These are phyloP conservation scores for Melinaea menophilus DNA, from an alignment of 2,888 invertebrate genomes.

Conservation along the genomic window DNA sequence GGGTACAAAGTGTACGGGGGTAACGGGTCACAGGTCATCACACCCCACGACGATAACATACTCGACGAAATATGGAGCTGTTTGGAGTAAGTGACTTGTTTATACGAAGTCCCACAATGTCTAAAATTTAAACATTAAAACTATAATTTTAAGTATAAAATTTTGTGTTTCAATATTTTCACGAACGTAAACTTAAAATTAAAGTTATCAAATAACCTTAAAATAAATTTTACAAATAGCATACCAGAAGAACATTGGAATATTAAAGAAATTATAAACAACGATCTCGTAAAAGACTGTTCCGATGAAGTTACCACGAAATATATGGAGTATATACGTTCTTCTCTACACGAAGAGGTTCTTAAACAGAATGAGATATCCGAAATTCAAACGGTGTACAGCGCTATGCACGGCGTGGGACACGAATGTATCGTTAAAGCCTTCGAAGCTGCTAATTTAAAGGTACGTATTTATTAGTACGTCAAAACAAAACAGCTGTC, in stretches of 20 bases:
- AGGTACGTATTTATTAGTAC: constrained; percentile 65
- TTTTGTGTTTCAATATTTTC: not conserved
- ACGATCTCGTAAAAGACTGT: constrained; percentile 82
- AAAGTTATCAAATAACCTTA: too few species aligned
- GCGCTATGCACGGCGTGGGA: constrained; percentile 99
- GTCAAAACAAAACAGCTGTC: not conserved
- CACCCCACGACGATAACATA: constrained; percentile 94
- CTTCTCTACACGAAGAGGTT: constrained; percentile 72
- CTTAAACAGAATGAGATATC: constrained; percentile 76
- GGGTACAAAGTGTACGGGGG: constrained; percentile 98
- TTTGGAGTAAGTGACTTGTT: constrained; percentile 73
- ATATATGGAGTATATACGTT: constrained; percentile 82
- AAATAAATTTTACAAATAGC: constrained; percentile 38
- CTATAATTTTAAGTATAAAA: not conserved
- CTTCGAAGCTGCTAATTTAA: constrained; percentile 85
- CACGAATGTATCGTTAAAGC: constrained; percentile 86
- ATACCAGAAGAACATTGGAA: constrained; percentile 91
- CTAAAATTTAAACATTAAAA: too few species aligned
- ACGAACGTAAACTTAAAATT: too few species aligned
- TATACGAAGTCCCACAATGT: not conserved
- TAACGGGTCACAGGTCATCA: constrained; percentile 96
- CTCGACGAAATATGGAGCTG: constrained; percentile 86
- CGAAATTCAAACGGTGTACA: constrained; percentile 87
- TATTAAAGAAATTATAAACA: constrained; percentile 72
- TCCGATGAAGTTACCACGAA: constrained; percentile 79